These are phyloP conservation scores for Channa striata DNA, from an alignment of 2,797 vertebrate species.

Conservation along the genomic window DNA sequence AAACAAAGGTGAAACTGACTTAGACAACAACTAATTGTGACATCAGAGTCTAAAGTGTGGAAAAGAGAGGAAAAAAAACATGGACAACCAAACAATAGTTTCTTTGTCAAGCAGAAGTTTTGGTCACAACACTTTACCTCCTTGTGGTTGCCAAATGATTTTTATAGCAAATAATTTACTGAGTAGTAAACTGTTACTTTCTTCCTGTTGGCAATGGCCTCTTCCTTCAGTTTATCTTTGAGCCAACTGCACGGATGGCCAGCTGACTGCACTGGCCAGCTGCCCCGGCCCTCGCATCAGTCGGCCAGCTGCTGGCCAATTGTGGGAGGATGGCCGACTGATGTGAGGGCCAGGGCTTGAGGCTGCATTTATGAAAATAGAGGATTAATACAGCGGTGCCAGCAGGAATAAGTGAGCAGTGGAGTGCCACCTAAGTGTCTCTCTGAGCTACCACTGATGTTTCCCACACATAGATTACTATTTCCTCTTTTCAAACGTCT, in stretches of 20 bases:
- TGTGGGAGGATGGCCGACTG: conserved; percentile 36
- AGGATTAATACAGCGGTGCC: conserved; percentile 35
- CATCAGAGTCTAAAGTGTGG: fast-evolving
- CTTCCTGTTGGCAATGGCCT: conserved; percentile 31
- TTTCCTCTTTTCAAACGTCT: conserved; percentile 35
- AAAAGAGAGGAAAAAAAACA: background rate
- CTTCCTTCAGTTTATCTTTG: conserved; percentile 45
- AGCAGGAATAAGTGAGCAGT: conserved; percentile 37
- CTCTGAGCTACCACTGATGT: conserved; percentile 14
- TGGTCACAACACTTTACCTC: background rate
- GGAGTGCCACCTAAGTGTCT: conserved; percentile 20
- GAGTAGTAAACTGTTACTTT: conserved; percentile 23
- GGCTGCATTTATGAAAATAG: conserved; percentile 37
- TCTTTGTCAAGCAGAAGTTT: background rate
- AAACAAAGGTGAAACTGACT: no score
- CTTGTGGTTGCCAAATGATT: background rate
- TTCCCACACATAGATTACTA: conserved; percentile 11
- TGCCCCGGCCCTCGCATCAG: conserved; percentile 4
- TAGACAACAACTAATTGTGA: background rate
- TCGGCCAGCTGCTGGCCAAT: conserved; percentile 25
- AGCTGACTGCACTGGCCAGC: conserved; percentile 39
- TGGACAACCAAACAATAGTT: background rate
- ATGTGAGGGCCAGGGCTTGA: conserved; percentile 17
- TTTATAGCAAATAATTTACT: conserved; percentile 2
- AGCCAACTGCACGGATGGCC: conserved; percentile 28